phyloP scores from a whole-genome alignment of 2,797 vertebrate species.

The Myripristis murdjan region DNA sequence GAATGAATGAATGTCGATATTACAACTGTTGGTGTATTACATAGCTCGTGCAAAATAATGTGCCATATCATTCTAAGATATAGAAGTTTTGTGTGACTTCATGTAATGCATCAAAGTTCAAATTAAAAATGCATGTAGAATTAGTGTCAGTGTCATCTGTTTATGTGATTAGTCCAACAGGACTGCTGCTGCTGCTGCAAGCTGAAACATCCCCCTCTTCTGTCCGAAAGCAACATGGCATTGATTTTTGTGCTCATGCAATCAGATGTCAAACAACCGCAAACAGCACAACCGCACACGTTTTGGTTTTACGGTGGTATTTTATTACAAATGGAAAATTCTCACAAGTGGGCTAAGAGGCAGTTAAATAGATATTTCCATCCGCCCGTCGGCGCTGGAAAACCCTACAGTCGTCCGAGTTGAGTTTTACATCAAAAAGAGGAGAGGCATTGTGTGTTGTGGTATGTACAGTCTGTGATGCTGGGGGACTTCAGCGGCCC shows the following conservation, averaged over 20 bases:
- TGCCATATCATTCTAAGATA: too few relatives aligned
- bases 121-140: too few relatives aligned
- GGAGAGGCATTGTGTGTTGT: slow-evolving; percentile 35
- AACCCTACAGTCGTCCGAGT: slow-evolving; percentile 13
- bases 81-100: too few relatives aligned
- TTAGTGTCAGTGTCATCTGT: too few relatives aligned
- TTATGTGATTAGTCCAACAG: too few relatives aligned
- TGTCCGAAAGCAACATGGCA: slow-evolving; percentile 29
- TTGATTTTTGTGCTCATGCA: neutral
- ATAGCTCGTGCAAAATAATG: slow-evolving; percentile 1
- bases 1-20: neutral
- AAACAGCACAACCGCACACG: slow-evolving; percentile 14
- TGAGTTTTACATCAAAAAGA: slow-evolving; percentile 37
- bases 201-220: slow-evolving; percentile 42
- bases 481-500: slow-evolving; percentile 61
- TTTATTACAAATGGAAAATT: slow-evolving; percentile 73
- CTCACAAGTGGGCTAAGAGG: neutral
- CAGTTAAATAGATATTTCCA: slow-evolving; percentile 54
- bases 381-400: slow-evolving; percentile 13
- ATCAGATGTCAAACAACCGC: neutral
- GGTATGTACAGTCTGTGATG: slow-evolving; percentile 62
- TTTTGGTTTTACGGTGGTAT: slow-evolving; percentile 35
- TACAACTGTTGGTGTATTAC: slow-evolving; percentile 27
- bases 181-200: neutral
- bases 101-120: too few relatives aligned